Percentiles rank a stretch among this genome's conserved stretches.
Evolutionary conservation across 2,113 vertebrate species (phyloP).

Genomic region (Prunella himalayana): DNA sequence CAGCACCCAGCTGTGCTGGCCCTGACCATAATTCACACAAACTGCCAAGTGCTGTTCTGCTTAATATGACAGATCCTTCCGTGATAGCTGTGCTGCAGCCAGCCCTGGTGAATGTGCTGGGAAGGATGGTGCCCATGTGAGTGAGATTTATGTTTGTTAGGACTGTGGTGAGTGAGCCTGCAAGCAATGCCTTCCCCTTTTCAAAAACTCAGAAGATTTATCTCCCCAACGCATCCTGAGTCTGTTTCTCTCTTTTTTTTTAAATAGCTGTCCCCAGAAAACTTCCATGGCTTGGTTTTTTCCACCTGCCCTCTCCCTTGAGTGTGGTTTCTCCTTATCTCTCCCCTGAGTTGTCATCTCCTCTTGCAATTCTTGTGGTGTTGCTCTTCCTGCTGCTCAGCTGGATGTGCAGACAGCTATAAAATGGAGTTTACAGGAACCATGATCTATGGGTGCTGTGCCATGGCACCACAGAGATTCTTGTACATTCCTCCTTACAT

Average conservation of each 20-base stretch:
- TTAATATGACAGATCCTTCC: slow-evolving; percentile 29
- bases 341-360: neutral
- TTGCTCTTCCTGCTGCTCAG: neutral
- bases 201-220: slow-evolving; percentile 6
- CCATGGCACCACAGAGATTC: neutral
- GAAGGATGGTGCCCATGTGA: slow-evolving; percentile 24
- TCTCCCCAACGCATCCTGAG: neutral
- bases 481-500: neutral
- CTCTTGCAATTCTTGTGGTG: neutral
- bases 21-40: slow-evolving; percentile 8
- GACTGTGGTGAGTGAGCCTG: slow-evolving; percentile 19
- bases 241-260: neutral
- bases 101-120: neutral
- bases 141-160: slow-evolving; percentile 21
- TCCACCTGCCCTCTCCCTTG: neutral
- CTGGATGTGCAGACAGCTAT: slow-evolving; percentile 11
- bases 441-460: neutral
- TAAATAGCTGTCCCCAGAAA: neutral
- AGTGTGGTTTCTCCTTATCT: neutral
- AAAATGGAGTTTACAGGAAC: slow-evolving; percentile 12
- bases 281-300: neutral
- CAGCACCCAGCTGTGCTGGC: slow-evolving; percentile 49
- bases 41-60: slow-evolving; percentile 25
- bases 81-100: neutral
- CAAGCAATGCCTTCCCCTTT: neutral